phyloP scores from a whole-genome alignment of 2,797 vertebrate genomes.

The Coregonus ussuriensis region DNA sequence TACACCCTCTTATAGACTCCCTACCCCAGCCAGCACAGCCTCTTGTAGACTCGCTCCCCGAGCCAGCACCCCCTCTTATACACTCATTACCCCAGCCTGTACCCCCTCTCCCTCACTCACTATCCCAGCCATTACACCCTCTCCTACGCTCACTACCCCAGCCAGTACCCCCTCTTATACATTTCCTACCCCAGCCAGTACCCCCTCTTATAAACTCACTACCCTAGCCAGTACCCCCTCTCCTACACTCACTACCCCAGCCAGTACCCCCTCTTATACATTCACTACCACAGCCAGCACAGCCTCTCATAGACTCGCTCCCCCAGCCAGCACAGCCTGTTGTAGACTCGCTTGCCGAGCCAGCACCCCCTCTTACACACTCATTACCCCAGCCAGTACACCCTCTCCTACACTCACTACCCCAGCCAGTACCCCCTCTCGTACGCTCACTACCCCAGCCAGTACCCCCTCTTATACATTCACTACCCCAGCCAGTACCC shows the following conservation, averaged over 20 bases:
- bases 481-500: no score
- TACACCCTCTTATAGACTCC: not conserved
- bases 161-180: no score
- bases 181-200: not conserved
- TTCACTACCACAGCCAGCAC: not conserved
- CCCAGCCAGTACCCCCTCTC: no score
- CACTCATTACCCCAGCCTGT: not conserved
- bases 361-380: no score
- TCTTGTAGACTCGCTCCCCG: not conserved
- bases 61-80: not conserved
- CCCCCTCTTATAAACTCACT: not conserved
- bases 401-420: accelerated
- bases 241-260: not conserved
- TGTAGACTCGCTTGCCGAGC: no score
- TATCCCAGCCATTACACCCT: not conserved
- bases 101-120: not conserved
- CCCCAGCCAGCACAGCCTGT: not conserved
- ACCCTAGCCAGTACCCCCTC: not conserved
- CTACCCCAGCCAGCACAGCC: not conserved
- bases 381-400: not conserved
- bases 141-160: not conserved
- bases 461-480: accelerated
- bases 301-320: not conserved
- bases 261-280: not conserved
- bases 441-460: no score